Base-by-base conservation (phyloP, 2,888 invertebrate species). In the Anorthoa munda region DNA sequence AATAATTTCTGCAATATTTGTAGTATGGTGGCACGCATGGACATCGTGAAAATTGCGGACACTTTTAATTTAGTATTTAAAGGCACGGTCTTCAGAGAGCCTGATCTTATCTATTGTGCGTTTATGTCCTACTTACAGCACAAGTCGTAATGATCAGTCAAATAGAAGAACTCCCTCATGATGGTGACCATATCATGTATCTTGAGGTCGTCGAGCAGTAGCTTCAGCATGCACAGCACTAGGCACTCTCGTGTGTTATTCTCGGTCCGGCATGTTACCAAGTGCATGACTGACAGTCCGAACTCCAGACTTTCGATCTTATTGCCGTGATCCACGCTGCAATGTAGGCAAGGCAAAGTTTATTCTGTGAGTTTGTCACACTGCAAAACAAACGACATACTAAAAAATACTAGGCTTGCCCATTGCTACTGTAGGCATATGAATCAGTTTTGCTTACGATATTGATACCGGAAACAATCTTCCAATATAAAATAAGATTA, bases 121-220 rank as follows among this genome's bases (percentile, higher is more conserved):
- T 0, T 17, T 18, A n/a, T n/a, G 18, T 15, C 2, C 61, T 63
- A 82, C 82, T 72, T 82, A 80, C 79, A 77, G 56, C 79, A 72
- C 23, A 79, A 72, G 46, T 93, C 93, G 70, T 92, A 93, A 79
- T 92, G 89, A 61, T 93, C 92, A 2, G 91, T 90, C 86, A 91
- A 86, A 71, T 90, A 93, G 61, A 94, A 91, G 83, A 91, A 92
- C 81, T 94, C 93, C 53, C 90, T 88, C 93, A 94, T 94, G 9
- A 94, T 90, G 4, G 89, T 79, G 31, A 93, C 93, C 93, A 93
- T 93, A 56, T 94, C 93, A 18, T 86, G 83, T 39, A 94, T 86
- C 66, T 92, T 90, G 26, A 92, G 80, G 68, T 93, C 93, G 0
- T 89, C 87, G 4, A 94, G 90, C 66, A 94, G 80, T 26, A 94